Percentiles rank a stretch among this genome's conserved stretches.
phyloP scores from a whole-genome alignment of 2,888 invertebrate species.

The Scaptomyza tumidula region DNA sequence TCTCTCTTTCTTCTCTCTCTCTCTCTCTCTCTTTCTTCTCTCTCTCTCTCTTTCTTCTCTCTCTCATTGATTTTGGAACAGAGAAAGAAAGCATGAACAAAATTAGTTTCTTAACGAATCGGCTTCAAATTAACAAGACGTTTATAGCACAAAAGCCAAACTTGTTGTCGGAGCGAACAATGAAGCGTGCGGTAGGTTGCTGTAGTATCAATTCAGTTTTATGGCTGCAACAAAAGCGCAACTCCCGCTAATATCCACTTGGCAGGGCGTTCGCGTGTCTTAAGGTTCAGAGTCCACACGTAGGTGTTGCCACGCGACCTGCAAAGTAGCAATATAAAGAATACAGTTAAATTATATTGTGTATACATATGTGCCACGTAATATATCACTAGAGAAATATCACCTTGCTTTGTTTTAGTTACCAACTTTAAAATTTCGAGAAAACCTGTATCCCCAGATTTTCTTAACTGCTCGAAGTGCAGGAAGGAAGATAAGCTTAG shows the following conservation, averaged over 20 bases:
- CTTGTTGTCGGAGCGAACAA: neutral
- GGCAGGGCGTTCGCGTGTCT: constrained; percentile 93
- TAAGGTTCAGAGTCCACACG: constrained; percentile 98
- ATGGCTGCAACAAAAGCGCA: constrained; percentile 92
- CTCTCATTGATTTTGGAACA: too few relatives aligned
- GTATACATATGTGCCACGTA: too few relatives aligned
- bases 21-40: too few relatives aligned
- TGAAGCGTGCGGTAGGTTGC: neutral
- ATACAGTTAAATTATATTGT: neutral
- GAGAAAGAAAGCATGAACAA: too few relatives aligned
- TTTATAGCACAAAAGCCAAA: constrained; percentile 6
- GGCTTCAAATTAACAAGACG: neutral
- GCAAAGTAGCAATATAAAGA: constrained; percentile 32
- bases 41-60: too few relatives aligned
- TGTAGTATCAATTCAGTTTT: constrained; percentile 1
- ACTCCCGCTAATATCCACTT: constrained; percentile 98
- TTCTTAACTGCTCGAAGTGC: too few relatives aligned
- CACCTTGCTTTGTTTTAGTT: too few relatives aligned
- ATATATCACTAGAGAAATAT: too few relatives aligned
- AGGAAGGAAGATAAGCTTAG: too few relatives aligned
- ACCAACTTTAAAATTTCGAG: too few relatives aligned
- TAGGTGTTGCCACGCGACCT: constrained; percentile 94
- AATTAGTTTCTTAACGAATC: constrained; percentile 14
- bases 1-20: too few relatives aligned
- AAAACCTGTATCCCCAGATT: too few relatives aligned